Base-by-base conservation (phyloP, 2,888 invertebrate genomes). In the Lasius fuliginosus region DNA sequence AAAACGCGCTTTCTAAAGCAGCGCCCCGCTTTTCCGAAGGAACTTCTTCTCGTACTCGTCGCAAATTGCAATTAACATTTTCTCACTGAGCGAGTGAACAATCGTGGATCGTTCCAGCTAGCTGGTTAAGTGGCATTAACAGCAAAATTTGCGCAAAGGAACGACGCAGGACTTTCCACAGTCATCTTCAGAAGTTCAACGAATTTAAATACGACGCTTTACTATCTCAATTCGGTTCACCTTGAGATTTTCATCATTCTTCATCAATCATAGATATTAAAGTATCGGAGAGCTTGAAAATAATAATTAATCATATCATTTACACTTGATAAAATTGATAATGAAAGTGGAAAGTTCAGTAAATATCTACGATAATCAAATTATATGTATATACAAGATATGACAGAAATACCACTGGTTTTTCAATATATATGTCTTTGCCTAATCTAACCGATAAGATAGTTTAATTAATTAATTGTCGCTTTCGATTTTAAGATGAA, bases 21-120 rank as follows among this genome's bases (percentile, higher is more conserved):
- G 1, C 62, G 82, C 40, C 42, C 82, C 75, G 75, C 75, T 68
- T 82, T 75, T 58, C 53, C 36, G 40, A 53, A 23, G 36, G 46
- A 15, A n/a, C 36, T 62, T 5, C 40, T 46, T n/a, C 33, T 30
- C n/a, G 60, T 33, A 46, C 74, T 62, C 74, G 40, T 65, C 82
- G 64, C 74, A 40, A 82, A 74, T 74, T 49, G 46, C 53, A 82
- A 73, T 82, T 82, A 82, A 33, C 33, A 82, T 82, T 82, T 82
- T 82, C 65, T 82, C 82, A 82, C 64, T 42, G 64, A 82, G 53
- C 49, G 82, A 74, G 74, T 8, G 53, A 82, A 82, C 82, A 82
- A 74, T 82, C 74, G 27, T 74, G 49, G 53, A 53, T 27, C 49
- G 74, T 83, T 83, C 67, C 67, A 36, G 56, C 40, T 49, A 82